phyloP scores from a whole-genome alignment of 2,888 invertebrate species.

The Penaeus monodon region DNA sequence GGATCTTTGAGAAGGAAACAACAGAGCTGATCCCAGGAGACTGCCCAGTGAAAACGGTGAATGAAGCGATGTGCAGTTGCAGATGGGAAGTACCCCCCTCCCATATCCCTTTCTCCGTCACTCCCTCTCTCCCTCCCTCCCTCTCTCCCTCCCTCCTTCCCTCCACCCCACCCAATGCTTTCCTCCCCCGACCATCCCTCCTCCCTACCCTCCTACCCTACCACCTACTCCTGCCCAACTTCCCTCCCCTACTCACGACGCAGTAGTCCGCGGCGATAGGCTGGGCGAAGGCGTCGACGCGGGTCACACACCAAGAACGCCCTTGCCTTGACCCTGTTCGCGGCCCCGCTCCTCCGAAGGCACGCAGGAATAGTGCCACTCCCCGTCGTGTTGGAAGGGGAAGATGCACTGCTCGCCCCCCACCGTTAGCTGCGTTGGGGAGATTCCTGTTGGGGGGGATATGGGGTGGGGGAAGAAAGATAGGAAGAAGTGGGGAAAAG shows the following conservation, averaged over 20 bases:
- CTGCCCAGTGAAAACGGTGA: too few species aligned
- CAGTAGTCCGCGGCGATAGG: background rate
- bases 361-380: slow-evolving; percentile 18
- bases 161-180: background rate
- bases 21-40: too few species aligned
- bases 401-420: slow-evolving; percentile 2
- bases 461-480: too few species aligned
- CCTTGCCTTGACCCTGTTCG: background rate
- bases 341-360: background rate
- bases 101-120: too few species aligned
- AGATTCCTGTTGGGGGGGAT: too few species aligned
- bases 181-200: background rate
- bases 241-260: background rate
- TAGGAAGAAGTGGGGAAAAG: too few species aligned
- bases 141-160: background rate
- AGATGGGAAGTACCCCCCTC: too few species aligned
- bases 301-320: slow-evolving; percentile 13
- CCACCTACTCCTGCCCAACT: too few species aligned
- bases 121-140: too few species aligned
- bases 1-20: too few species aligned
- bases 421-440: background rate
- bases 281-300: background rate
- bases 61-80: too few species aligned
- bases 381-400: slow-evolving; percentile 2
- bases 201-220: background rate